A percentile compares a stretch with the other conserved stretches of the same genome.
Evolutionary conservation across 1,140 invertebrate genomes (phyloP).

Genomic region (Hypothenemus hampei): DNA sequence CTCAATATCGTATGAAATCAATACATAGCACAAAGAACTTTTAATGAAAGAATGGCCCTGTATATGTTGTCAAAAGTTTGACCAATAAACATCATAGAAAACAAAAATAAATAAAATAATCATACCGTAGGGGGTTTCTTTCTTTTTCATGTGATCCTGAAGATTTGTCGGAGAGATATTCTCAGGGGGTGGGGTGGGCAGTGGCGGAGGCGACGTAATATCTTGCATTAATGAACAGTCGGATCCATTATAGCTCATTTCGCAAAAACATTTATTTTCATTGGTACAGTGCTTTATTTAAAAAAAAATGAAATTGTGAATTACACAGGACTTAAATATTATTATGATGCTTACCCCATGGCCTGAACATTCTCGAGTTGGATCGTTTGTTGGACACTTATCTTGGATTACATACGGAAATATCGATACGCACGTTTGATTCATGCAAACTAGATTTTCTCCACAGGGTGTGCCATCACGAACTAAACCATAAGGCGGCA

Average conservation of each 20-base stretch:
- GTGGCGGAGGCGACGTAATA: constrained; percentile 47
- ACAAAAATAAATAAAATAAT: constrained; percentile 28
- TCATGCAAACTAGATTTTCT: constrained; percentile 85
- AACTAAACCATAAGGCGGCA: constrained; percentile 71
- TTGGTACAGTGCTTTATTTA: constrained; percentile 87
- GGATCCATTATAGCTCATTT: constrained; percentile 78
- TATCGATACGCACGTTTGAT: constrained; percentile 84
- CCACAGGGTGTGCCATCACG: constrained; percentile 88
- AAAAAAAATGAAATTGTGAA: not conserved
- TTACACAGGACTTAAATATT: not conserved
- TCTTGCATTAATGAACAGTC: constrained; percentile 81
- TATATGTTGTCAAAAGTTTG: too few species aligned
- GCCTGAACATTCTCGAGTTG: constrained; percentile 85
- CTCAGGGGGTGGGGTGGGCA: constrained; percentile 47
- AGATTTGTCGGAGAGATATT: constrained; percentile 47
- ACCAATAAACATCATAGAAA: too few species aligned
- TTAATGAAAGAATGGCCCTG: too few species aligned
- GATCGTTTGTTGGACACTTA: constrained; percentile 84
- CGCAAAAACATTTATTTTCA: constrained; percentile 86
- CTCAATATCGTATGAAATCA: too few species aligned
- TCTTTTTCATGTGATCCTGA: constrained; percentile 70
- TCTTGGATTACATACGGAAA: constrained; percentile 76
- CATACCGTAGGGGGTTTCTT: constrained; percentile 86
- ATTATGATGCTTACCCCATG: constrained; percentile 70
- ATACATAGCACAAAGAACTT: too few species aligned